Base-by-base conservation (phyloP, 2,113 vertebrate genomes). In the Gymnocephalus cernua region DNA sequence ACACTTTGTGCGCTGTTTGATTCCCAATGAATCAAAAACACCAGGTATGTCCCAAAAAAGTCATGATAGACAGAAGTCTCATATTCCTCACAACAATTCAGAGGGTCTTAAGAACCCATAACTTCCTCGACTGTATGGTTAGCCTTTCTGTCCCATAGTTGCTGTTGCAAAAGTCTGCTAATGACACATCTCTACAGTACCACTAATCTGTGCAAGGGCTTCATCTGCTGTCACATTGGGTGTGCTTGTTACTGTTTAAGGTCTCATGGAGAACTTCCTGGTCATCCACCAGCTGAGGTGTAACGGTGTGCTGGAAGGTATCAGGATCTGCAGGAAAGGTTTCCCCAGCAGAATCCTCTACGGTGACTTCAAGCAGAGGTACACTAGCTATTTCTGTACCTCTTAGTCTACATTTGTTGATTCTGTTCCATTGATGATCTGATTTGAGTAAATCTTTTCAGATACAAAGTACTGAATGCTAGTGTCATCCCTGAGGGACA, bases 261-360 rank as follows among this genome's bases (percentile, higher is more conserved):
- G 97, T 63, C 92, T 94, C 32, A 99, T 97, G 97, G 96, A 98
- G 76, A 97, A 98, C 89, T 88, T 90, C 83, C 77, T 98, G 95
- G 97, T 98, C 86, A 96, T 99, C 92, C 97, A 98, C 84, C 97
- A 98, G 90, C 92, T 98, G 87, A 93, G 96, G 65, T 97, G 97
- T 90, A 97, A 98, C 0, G 96, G 97, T 83, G 97, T 98, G 27
- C 93, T 97, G 13, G 97, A 98, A 89, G 97, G 97, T 21, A 98
- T 99, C 88, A 93, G 96, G 67, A 98, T 98, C 73, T 98, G 97
- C 92, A 97, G 97, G 84, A 98, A 99, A 78, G 97, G 97, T 0
- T 99, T 98, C 82, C 97, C 97, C 87, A 99, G 96, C 94, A 96
- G 97, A 86, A 97, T 98, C 90, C 93, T 96, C 74, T 98, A 98